phyloP scores from a whole-genome alignment of 2,113 vertebrate genomes.

The Halcyon malimbica region DNA sequence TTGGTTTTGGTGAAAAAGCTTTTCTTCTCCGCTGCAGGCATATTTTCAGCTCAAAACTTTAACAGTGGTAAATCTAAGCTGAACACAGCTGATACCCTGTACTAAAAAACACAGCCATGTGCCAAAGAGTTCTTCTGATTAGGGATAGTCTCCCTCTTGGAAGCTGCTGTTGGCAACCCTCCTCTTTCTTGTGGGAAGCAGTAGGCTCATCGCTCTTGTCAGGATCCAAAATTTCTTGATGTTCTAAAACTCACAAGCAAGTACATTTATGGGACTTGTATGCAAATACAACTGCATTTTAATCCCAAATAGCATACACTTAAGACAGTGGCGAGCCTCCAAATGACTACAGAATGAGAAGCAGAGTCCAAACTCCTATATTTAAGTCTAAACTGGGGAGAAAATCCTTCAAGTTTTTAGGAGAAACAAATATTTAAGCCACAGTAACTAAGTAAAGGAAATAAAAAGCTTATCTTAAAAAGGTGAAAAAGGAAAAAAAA shows the following conservation, averaged over 20 bases:
- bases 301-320: background rate
- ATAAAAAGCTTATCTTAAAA: background rate
- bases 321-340: background rate
- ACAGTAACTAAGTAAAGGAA: background rate
- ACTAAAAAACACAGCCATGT: background rate
- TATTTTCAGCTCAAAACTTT: background rate
- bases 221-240: background rate
- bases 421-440: slow-evolving; percentile 11
- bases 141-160: background rate
- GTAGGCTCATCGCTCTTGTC: background rate
- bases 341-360: background rate
- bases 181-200: background rate
- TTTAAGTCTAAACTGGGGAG: background rate
- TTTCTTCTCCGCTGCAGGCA: background rate
- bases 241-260: background rate
- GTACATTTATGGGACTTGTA: background rate
- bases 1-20: background rate
- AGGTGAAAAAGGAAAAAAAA: background rate
- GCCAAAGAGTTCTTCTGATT: background rate
- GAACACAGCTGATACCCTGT: background rate
- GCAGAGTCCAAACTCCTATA: background rate
- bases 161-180: background rate
- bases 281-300: background rate
- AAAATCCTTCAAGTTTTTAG: background rate
- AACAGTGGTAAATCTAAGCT: background rate